Evolutionary conservation across 1,140 invertebrate genomes (phyloP).

Genomic region (Pantala flavescens): DNA sequence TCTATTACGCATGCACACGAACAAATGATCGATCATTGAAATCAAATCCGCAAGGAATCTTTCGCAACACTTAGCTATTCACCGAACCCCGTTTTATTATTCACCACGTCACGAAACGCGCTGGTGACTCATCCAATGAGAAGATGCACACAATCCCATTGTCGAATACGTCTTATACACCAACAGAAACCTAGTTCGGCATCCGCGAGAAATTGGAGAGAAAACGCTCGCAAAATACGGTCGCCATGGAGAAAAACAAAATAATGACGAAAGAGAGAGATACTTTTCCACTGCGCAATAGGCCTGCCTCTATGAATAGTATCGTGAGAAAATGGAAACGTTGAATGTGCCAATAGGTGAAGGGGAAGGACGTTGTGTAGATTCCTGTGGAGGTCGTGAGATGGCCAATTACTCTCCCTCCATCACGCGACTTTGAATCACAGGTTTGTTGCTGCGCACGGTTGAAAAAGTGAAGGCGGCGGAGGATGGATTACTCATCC

Average conservation of each 20-base stretch:
- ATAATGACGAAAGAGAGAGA: neutral
- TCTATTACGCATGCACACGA: too few relatives aligned
- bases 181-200: too few relatives aligned
- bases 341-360: neutral
- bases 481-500: neutral
- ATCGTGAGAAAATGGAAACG: neutral
- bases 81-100: too few relatives aligned
- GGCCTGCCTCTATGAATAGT: neutral
- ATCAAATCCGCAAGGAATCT: too few relatives aligned
- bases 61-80: too few relatives aligned
- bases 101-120: too few relatives aligned
- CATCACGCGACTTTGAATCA: conserved; percentile 1
- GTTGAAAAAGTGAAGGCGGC: neutral
- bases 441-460: neutral
- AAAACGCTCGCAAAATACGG: too few relatives aligned
- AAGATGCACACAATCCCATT: too few relatives aligned
- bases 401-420: neutral
- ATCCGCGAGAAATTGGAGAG: too few relatives aligned
- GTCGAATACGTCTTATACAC: too few relatives aligned
- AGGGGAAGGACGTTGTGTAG: neutral
- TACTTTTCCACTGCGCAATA: neutral
- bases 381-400: neutral
- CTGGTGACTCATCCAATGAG: too few relatives aligned
- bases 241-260: neutral
- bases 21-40: too few relatives aligned